Percentiles rank a stretch among this genome's conserved stretches.
These are phyloP conservation scores for Leucozona laternaria DNA, from an alignment of 2,888 invertebrate species.

Conservation along the genomic window DNA sequence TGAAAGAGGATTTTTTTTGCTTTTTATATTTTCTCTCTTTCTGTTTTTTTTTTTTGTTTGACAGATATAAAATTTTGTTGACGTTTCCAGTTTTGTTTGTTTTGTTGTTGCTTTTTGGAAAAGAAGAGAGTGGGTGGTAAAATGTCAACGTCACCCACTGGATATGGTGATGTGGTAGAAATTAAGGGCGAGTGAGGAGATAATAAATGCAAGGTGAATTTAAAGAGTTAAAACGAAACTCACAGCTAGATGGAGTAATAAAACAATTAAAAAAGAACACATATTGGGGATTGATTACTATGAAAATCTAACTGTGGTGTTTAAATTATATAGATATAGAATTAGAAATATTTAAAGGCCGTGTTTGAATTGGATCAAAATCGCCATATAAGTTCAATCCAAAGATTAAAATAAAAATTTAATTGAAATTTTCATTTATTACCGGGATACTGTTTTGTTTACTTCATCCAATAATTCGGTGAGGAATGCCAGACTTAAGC, in stretches of 20 bases:
- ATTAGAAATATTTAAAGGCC: no score
- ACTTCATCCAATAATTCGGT: no score
- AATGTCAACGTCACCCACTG: constrained; percentile 69
- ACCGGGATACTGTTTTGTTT: no score
- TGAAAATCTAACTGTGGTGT: no score
- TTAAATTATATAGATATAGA: no score
- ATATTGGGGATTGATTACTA: no score
- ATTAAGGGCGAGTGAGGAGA: constrained; percentile 31
- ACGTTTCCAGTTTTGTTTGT: constrained; percentile 58
- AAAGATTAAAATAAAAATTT: no score
- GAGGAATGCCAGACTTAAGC: no score
- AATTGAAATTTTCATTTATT: no score
- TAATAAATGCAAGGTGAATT: constrained; percentile 23
- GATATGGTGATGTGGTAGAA: constrained; percentile 64
- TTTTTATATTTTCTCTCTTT: constrained; percentile 29
- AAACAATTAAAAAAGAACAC: no score
- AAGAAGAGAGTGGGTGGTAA: constrained; percentile 15
- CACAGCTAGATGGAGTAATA: constrained; percentile 38
- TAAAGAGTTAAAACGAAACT: not conserved
- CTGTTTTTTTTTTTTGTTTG: constrained; percentile 45
- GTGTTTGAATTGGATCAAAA: no score
- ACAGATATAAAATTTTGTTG: constrained; percentile 64
- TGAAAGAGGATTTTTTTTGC: constrained; percentile 41
- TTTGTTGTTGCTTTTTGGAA: constrained; percentile 53
- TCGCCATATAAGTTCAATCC: no score